Conservation (phyloP, 92 coral and sea anemone genomes). For the Phymanthus crucifer region DNA sequence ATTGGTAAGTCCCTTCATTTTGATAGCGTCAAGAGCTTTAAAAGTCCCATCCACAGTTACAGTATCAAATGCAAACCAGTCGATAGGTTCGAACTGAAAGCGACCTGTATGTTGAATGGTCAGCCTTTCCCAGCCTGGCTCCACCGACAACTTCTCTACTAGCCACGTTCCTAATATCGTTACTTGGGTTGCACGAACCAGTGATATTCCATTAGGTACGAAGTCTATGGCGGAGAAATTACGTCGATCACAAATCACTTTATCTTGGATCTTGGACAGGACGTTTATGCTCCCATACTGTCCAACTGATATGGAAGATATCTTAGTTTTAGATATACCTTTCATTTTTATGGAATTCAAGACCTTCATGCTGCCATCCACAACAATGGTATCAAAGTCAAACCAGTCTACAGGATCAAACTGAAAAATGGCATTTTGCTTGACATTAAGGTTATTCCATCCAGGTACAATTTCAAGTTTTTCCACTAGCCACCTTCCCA, state of each 20-base stretch:
- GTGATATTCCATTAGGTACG: conserved; percentile 19
- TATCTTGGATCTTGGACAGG: conserved; percentile 19
- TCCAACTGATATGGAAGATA: conserved; percentile 26
- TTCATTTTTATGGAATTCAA: conserved; percentile 36
- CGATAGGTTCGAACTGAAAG: conserved; percentile 16
- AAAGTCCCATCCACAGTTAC: background rate
- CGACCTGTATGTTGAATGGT: conserved; percentile 19
- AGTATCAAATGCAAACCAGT: background rate
- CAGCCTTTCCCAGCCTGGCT: background rate
- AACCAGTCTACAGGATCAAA: background rate
- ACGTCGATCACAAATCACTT: conserved; percentile 10
- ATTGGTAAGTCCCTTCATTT: conserved; percentile 17
- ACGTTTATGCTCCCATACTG: conserved; percentile 27
- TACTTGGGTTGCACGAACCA: conserved; percentile 22
- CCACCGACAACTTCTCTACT: background rate
- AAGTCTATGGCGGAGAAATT: conserved; percentile 12
- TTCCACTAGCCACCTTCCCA: background rate
- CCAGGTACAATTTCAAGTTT: background rate
- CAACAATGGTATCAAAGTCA: background rate
- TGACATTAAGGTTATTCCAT: background rate
- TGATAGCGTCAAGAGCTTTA: background rate
- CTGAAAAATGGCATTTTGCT: conserved; percentile 32
- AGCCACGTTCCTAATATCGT: background rate
- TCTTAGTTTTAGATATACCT: conserved; percentile 36
- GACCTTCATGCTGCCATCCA: conserved; percentile 18